Percentiles rank a stretch among this genome's conserved stretches.
phyloP scores from a whole-genome alignment of 2,797 vertebrate genomes.

The Takifugu ocellatus region DNA sequence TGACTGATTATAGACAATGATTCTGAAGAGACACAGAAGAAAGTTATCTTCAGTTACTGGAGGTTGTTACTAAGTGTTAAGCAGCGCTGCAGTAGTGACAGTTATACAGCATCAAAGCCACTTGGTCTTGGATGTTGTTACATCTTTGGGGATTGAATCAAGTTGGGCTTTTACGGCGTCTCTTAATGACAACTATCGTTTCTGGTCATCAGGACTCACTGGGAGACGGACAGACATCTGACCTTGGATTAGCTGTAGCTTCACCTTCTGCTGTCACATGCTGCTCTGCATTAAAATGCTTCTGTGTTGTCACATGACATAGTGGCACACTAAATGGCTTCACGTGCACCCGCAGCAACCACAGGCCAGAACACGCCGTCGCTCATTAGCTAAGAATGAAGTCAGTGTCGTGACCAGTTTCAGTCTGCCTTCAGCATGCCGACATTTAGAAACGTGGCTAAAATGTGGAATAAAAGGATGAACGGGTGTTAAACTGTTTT shows the following conservation, averaged over 20 bases:
- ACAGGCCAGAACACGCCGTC: slow-evolving; percentile 53
- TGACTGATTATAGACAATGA: too few relatives aligned
- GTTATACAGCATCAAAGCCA: too few relatives aligned
- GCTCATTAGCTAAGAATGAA: slow-evolving; percentile 58
- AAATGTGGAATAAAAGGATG: background rate
- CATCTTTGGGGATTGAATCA: too few relatives aligned
- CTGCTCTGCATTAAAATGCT: slow-evolving; percentile 23
- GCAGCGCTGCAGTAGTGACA: too few relatives aligned
- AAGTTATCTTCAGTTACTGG: too few relatives aligned
- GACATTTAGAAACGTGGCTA: background rate
- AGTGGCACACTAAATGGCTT: slow-evolving; percentile 48
- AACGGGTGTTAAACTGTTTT: too few relatives aligned
- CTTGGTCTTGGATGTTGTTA: too few relatives aligned
- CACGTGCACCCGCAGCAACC: slow-evolving; percentile 57
- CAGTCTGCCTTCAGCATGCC: slow-evolving; percentile 8
- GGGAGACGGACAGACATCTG: background rate
- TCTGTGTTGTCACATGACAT: slow-evolving; percentile 64
- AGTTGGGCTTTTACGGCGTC: too few relatives aligned
- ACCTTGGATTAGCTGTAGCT: slow-evolving; percentile 7
- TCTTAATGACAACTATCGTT: too few relatives aligned
- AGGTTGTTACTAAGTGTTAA: too few relatives aligned
- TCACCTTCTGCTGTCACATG: slow-evolving; percentile 45
- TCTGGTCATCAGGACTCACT: background rate
- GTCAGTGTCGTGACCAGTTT: slow-evolving; percentile 14
- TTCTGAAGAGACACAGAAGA: too few relatives aligned